Conservation (phyloP, 2,888 invertebrate genomes). For the Drosophila sordidula region DNA sequence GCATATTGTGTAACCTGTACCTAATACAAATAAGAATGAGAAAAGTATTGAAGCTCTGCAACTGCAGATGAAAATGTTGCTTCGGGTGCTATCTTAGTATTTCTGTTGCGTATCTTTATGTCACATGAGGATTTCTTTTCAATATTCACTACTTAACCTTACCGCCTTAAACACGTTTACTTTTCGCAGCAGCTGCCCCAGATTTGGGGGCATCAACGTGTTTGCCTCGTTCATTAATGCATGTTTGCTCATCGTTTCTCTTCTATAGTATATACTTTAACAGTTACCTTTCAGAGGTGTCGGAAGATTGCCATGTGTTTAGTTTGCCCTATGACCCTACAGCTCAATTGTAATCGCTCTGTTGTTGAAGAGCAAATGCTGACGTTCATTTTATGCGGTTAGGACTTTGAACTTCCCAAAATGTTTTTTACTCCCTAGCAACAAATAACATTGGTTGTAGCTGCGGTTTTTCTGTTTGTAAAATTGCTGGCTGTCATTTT, state of each 20-base stretch:
- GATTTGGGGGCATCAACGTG: no score
- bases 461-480: conserved; percentile 66
- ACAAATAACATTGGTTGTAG: conserved; percentile 46
- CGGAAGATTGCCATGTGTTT: conserved; percentile 37
- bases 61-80: neutral
- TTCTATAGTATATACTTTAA: conserved; percentile 59
- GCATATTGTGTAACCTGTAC: no score
- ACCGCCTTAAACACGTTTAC: no score
- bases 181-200: conserved; percentile 20
- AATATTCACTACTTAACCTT: conserved; percentile 41
- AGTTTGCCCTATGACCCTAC: conserved; percentile 1
- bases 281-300: conserved; percentile 75
- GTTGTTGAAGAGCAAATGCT: conserved; percentile 26
- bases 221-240: conserved; percentile 17
- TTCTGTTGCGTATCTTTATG: conserved; percentile 59
- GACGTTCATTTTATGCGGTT: conserved; percentile 41
- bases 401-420: conserved; percentile 37
- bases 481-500: conserved; percentile 72
- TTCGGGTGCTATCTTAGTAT: neutral
- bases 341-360: conserved; percentile 21
- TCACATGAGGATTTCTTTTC: conserved; percentile 62
- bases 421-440: conserved; percentile 15
- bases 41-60: neutral
- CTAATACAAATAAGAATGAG: no score
- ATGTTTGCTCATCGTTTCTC: conserved; percentile 32